phyloP scores from a whole-genome alignment of 2,113 vertebrate species.

The Rhinoptilus africanus region DNA sequence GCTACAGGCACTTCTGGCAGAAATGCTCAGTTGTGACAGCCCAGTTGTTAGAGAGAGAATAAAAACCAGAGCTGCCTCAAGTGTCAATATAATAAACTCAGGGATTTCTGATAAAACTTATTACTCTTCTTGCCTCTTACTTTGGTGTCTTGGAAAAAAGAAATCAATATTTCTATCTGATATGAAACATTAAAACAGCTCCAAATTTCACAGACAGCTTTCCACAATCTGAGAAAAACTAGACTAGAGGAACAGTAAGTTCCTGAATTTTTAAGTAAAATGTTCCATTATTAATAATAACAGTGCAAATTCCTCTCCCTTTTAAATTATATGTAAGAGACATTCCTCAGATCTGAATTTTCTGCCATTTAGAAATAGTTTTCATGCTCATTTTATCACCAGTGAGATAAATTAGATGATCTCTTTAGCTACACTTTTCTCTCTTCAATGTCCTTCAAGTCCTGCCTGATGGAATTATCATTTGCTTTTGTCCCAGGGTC shows the following conservation, averaged over 20 bases:
- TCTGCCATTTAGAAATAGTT: conserved; percentile 47
- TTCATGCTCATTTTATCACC: conserved; percentile 6
- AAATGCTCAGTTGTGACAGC: background rate
- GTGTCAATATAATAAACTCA: background rate
- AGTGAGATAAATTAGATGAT: conserved; percentile 33
- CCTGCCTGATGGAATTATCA: background rate
- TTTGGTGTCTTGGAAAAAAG: background rate
- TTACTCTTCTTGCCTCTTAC: background rate
- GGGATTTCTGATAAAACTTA: background rate
- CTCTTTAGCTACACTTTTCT: background rate
- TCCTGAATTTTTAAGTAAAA: conserved; percentile 58
- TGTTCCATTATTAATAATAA: conserved; percentile 60
- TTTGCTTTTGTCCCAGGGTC: conserved; percentile 9
- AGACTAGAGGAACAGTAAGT: conserved; percentile 25
- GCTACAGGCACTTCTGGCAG: background rate
- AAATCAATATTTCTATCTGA: background rate
- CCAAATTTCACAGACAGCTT: background rate
- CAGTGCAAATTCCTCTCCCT: background rate
- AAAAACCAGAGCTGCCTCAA: background rate
- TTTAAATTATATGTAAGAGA: conserved; percentile 23
- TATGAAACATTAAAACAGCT: conserved; percentile 6
- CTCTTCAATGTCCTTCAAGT: conserved; percentile 4
- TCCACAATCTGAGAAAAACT: conserved; percentile 5
- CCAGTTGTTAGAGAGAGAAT: background rate
- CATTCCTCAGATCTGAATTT: conserved; percentile 26